Conservation (phyloP, 2,113 vertebrate genomes). For the Butorides virescens region DNA sequence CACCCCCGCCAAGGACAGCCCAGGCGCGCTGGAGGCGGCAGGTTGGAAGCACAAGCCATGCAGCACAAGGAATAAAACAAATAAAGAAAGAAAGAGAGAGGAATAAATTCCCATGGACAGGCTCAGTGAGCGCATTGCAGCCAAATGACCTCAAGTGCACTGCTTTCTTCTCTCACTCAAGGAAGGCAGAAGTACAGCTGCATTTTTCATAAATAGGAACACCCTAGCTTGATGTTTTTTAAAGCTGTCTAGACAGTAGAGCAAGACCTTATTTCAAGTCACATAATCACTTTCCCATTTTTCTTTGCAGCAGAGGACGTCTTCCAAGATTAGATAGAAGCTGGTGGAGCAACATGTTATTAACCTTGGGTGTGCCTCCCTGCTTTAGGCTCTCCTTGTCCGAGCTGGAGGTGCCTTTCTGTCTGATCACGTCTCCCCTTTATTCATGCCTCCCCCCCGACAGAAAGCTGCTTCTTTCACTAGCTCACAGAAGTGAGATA, state of each 20-base stretch:
- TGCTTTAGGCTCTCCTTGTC: background rate
- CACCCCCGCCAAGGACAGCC: background rate
- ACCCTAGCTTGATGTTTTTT: constrained; percentile 57
- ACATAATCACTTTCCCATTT: constrained; percentile 68
- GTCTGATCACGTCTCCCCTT: constrained; percentile 38
- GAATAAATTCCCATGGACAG: constrained; percentile 41
- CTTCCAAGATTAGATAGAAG: constrained; percentile 67
- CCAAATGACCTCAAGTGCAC: constrained; percentile 48
- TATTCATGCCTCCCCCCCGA: background rate
- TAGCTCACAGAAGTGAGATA: background rate
- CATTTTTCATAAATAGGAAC: constrained; percentile 63
- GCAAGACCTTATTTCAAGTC: constrained; percentile 62
- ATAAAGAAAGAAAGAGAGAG: background rate
- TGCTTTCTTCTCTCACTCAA: background rate
- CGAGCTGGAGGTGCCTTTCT: constrained; percentile 43
- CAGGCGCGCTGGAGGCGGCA: background rate
- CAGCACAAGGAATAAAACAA: background rate
- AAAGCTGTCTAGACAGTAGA: constrained; percentile 66
- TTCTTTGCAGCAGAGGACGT: constrained; percentile 20
- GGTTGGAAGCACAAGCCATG: background rate
- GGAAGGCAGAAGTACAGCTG: constrained; percentile 38
- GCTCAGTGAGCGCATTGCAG: background rate
- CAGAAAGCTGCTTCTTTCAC: background rate
- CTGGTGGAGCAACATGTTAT: constrained; percentile 37
- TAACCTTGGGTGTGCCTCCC: constrained; percentile 50